Evolutionary conservation across 2,888 invertebrate species (phyloP).

Genomic region (Eubasilissa splendida): DNA sequence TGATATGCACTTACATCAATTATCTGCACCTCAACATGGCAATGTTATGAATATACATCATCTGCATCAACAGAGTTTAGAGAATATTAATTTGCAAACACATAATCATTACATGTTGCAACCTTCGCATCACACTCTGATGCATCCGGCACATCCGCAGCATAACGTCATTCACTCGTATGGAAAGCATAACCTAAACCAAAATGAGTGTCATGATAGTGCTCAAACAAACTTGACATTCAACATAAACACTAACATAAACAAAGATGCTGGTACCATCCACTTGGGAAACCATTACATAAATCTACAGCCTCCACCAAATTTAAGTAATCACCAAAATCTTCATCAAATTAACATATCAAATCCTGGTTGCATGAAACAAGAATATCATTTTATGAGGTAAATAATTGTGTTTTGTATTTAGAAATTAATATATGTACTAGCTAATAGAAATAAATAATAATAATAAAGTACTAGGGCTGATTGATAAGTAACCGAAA

Average conservation of each 20-base stretch:
- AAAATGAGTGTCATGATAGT: slow-evolving; percentile 6
- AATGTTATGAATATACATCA: slow-evolving; percentile 12
- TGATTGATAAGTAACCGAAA: too few species aligned
- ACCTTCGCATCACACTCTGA: slow-evolving; percentile 8
- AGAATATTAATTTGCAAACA: slow-evolving; percentile 25
- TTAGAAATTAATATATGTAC: too few species aligned
- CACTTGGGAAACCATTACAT: slow-evolving; percentile 45
- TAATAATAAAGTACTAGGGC: too few species aligned
- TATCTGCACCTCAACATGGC: slow-evolving; percentile 14
- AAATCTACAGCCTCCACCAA: slow-evolving; percentile 23
- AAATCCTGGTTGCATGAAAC: slow-evolving; percentile 13
- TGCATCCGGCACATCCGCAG: slow-evolving; percentile 19
- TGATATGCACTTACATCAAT: slow-evolving; percentile 9
- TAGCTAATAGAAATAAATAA: too few species aligned
- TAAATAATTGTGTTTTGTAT: not conserved
- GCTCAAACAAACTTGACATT: slow-evolving; percentile 4
- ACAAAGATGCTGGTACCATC: slow-evolving; percentile 42
- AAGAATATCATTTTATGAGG: slow-evolving; percentile 39
- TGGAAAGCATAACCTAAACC: slow-evolving; percentile 14
- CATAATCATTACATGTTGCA: slow-evolving; percentile 31
- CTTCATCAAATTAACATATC: slow-evolving; percentile 1
- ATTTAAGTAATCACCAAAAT: slow-evolving; percentile 7
- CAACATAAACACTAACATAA: slow-evolving; percentile 36
- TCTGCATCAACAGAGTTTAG: slow-evolving; percentile 31
- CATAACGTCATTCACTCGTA: slow-evolving; percentile 8